phyloP scores from a whole-genome alignment of 2,888 invertebrate genomes.

The Sisyra terminalis region DNA sequence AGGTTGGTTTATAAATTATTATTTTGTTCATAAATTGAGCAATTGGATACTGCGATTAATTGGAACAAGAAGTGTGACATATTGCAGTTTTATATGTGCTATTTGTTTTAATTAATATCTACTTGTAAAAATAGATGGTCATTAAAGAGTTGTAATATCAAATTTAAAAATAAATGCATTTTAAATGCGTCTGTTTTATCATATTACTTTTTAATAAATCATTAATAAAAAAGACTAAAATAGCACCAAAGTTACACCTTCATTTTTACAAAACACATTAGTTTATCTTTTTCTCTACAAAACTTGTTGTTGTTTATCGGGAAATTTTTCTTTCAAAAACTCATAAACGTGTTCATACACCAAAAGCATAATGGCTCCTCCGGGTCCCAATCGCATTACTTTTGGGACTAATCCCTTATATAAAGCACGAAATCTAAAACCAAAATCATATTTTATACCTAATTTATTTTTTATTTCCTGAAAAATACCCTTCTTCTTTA shows the following conservation, averaged over 20 bases:
- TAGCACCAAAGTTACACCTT: too few relatives aligned
- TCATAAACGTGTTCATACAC: slow-evolving; percentile 78
- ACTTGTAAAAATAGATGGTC: too few relatives aligned
- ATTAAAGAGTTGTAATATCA: too few relatives aligned
- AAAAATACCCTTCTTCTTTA: slow-evolving; percentile 70
- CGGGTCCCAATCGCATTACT: slow-evolving; percentile 79
- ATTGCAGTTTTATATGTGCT: too few relatives aligned
- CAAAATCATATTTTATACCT: slow-evolving; percentile 16
- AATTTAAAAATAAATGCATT: not conserved
- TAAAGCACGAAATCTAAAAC: slow-evolving; percentile 63
- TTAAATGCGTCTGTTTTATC: not conserved
- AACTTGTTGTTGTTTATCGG: slow-evolving; percentile 9
- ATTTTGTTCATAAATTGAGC: too few relatives aligned
- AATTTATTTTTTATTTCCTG: slow-evolving; percentile 8
- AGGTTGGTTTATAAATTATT: too few relatives aligned
- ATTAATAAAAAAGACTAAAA: too few relatives aligned
- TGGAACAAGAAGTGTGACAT: too few relatives aligned
- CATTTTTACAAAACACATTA: too few relatives aligned
- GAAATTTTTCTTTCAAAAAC: slow-evolving; percentile 40
- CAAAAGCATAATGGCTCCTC: slow-evolving; percentile 88
- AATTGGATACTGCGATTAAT: too few relatives aligned
- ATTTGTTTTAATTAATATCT: too few relatives aligned
- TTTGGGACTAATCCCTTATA: slow-evolving; percentile 89
- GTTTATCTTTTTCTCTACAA: not conserved
- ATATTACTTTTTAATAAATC: too few relatives aligned